Base-by-base conservation (phyloP, 2,888 invertebrate genomes). In the Dicyrtomina minuta region DNA sequence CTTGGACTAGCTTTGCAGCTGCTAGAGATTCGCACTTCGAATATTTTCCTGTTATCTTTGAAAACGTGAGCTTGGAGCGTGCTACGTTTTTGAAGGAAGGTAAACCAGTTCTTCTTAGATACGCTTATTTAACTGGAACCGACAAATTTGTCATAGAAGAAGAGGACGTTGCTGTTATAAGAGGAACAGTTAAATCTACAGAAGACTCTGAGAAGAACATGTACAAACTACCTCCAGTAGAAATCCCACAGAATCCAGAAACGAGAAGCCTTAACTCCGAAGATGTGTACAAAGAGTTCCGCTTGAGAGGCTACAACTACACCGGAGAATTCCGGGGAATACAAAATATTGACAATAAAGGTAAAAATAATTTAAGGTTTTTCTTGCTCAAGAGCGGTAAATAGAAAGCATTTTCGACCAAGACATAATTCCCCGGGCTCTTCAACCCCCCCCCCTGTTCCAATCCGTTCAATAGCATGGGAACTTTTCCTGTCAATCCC, bases 1-100 rank as follows among this genome's bases (percentile, higher is more conserved):
- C 90, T 2, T 94, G 94, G 94, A 89, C 88, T 81, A 90, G 91
- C 0, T 87, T 90, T 79, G 92, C 93, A 1, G 92, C 92, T 82
- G 82, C 91, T 73, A 85, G 87, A 72, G 89, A 89, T 66, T 85
- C 84, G 67, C 89, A 90, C 75, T 87, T 84, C 77, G 89, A 92
- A 78, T 88, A 92, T 79, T 86, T 91, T 41, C 89, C 95, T 0
- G 89, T 98, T 0, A 84, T 92, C 2, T 85, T 98, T 77, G 94
- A 96, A 82, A 87, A 97, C 82, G 86, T 97, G 1, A 89, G 91
- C 77, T 93, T 98, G 82, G 90, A 90, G 79, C 88, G 95, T 69
- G 96, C 97, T 5, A 97, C 97, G 3, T 92, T 96, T 76, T 86
- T 98, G 83, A 91, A 91, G 20, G 91, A 91, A 80, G 90, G 92